These are phyloP conservation scores for Dicranocentrus wangi DNA, from an alignment of 2,888 invertebrate species.

Conservation along the genomic window DNA sequence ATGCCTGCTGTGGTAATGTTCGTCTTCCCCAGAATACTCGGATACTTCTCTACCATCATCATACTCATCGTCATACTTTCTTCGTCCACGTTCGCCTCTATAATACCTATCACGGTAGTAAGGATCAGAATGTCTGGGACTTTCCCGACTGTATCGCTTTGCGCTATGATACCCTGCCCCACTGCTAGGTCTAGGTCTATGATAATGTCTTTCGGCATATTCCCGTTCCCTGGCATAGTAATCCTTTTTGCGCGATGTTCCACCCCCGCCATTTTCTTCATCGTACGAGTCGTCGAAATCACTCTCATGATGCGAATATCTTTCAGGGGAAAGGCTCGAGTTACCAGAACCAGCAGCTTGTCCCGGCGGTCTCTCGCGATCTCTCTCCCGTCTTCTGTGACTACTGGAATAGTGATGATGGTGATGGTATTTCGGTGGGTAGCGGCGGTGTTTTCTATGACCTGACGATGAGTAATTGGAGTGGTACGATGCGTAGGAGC, in stretches of 20 bases:
- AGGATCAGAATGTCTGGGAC: conserved; percentile 58
- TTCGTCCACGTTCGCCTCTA: conserved; percentile 32
- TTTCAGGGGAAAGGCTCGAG: conserved; percentile 63
- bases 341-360: conserved; percentile 51
- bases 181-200: conserved; percentile 75
- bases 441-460: conserved; percentile 52
- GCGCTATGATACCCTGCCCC: conserved; percentile 75
- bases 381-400: conserved; percentile 43
- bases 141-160: conserved; percentile 75
- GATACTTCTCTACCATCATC: conserved; percentile 66
- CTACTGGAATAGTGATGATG: conserved; percentile 42
- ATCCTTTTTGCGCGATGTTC: conserved; percentile 75
- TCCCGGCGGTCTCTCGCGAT: conserved; percentile 22
- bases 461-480: conserved; percentile 62
- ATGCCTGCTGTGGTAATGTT: conserved; percentile 52
- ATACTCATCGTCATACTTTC: conserved; percentile 62
- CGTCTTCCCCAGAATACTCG: conserved; percentile 70
- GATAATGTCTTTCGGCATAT: conserved; percentile 75
- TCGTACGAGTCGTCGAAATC: conserved; percentile 70
- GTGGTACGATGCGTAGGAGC: conserved; percentile 69
- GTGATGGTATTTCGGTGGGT: conserved; percentile 59
- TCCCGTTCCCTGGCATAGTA: conserved; percentile 75
- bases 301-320: conserved; percentile 71
- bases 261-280: conserved; percentile 74
- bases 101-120: conserved; percentile 61